These are phyloP conservation scores for Microctenopoma lineatum DNA, from an alignment of 2,797 vertebrate genomes.

Conservation along the genomic window DNA sequence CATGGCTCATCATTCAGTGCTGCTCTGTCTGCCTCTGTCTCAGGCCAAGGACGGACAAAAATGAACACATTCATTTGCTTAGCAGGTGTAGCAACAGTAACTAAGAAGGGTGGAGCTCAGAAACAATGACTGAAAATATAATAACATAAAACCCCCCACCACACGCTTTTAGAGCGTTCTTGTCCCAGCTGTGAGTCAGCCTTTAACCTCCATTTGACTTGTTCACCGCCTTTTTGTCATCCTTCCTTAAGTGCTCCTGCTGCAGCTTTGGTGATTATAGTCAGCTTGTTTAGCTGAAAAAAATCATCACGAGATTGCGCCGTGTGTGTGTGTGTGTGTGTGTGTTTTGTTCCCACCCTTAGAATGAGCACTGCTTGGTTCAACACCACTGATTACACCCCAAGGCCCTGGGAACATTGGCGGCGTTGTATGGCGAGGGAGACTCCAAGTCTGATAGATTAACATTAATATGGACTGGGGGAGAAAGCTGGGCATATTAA, in stretches of 20 bases:
- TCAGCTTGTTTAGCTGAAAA: constrained; percentile 19
- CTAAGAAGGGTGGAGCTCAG: too few relatives aligned
- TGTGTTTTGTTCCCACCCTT: constrained; percentile 39
- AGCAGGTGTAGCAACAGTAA: too few relatives aligned
- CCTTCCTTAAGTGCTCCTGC: not conserved
- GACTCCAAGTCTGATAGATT: constrained; percentile 79
- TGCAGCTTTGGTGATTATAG: constrained; percentile 13
- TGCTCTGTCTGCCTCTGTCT: too few relatives aligned
- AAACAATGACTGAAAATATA: too few relatives aligned
- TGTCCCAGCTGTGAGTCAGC: not conserved
- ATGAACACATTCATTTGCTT: too few relatives aligned
- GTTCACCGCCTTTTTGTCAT: not conserved
- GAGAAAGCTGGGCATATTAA: constrained; percentile 71
- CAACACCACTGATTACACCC: constrained; percentile 70
- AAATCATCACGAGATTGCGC: constrained; percentile 21
- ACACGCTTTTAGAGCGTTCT: not conserved
- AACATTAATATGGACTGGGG: constrained; percentile 81
- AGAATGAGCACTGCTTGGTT: constrained; percentile 48
- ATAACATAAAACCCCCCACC: too few relatives aligned
- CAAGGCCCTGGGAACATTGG: constrained; percentile 74
- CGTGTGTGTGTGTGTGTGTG: not conserved
- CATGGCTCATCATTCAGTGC: too few relatives aligned
- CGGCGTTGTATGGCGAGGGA: constrained; percentile 68
- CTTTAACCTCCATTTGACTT: constrained; percentile 1
- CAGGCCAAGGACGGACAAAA: too few relatives aligned